A percentile compares a stretch with the other conserved stretches of the same genome.
These are phyloP conservation scores for Scomber scombrus DNA, from an alignment of 2,113 vertebrate species.

Conservation along the genomic window DNA sequence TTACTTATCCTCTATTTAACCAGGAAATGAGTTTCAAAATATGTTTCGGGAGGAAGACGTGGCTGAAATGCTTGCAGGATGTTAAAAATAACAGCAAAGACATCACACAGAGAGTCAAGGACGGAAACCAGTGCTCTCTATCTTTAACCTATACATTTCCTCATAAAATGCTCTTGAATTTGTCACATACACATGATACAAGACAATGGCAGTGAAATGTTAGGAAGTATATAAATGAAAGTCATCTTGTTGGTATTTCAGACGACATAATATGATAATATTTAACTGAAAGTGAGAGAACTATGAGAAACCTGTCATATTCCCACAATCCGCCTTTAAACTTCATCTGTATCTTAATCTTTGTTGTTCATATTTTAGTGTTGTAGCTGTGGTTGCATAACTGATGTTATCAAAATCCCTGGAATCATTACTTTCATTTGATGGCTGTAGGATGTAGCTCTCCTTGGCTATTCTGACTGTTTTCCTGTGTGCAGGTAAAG, in stretches of 20 bases:
- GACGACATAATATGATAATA: neutral
- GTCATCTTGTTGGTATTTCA: too few species aligned
- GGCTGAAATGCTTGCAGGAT: neutral
- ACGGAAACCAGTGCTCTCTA: too few species aligned
- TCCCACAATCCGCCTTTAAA: neutral
- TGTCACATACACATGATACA: too few species aligned
- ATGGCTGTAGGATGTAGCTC: neutral
- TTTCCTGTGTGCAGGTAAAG: neutral
- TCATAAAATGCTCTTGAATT: too few species aligned
- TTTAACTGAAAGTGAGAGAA: neutral
- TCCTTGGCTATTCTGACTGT: neutral
- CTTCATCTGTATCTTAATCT: slow-evolving; percentile 1
- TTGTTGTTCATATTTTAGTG: neutral
- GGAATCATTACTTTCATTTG: neutral
- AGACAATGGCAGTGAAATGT: neutral
- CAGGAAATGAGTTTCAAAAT: neutral
- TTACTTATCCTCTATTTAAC: too few species aligned
- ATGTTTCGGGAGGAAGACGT: neutral
- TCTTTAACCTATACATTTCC: too few species aligned
- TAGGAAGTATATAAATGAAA: too few species aligned
- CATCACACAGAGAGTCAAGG: too few species aligned
- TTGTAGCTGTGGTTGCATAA: neutral
- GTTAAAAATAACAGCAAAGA: neutral
- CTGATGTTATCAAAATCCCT: slow-evolving; percentile 22
- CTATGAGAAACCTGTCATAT: neutral